phyloP scores from a whole-genome alignment of 2,797 vertebrate genomes.

The Ispidina picta region DNA sequence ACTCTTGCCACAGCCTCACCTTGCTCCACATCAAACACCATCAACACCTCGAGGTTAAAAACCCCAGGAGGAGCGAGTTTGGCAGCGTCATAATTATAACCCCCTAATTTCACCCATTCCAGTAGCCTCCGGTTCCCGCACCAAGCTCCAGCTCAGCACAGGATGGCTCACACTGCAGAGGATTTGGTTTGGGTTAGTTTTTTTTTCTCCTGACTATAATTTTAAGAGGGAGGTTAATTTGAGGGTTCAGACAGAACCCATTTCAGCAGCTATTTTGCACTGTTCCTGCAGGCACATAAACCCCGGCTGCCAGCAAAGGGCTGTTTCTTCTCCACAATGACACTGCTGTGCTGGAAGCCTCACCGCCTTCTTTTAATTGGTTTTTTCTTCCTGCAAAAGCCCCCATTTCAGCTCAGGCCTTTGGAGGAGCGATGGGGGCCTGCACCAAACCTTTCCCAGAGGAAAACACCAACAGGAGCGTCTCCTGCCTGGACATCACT shows the following conservation, averaged over 20 bases:
- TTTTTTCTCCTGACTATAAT: background rate
- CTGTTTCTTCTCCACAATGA: background rate
- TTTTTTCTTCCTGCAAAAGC: background rate
- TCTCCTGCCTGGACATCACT: background rate
- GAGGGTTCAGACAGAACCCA: background rate
- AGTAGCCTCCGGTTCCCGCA: background rate
- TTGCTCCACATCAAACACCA: background rate
- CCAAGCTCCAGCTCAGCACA: background rate
- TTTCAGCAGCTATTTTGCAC: background rate
- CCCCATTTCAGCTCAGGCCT: background rate
- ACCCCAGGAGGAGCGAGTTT: background rate
- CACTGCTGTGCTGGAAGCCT: background rate
- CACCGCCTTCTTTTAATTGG: background rate
- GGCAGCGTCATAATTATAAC: background rate
- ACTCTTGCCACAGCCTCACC: background rate
- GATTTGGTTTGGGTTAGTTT: background rate
- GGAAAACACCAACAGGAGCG: accelerated
- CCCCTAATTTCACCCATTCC: background rate
- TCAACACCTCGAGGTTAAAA: constrained; percentile 11
- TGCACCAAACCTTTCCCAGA: background rate
- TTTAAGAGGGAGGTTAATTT: constrained; percentile 1
- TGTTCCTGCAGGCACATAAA: background rate
- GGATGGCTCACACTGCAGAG: background rate
- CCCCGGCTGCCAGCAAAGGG: background rate
- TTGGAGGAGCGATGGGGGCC: background rate